Base-by-base conservation (phyloP, 2,888 invertebrate genomes). In the Conistra vaccinii region DNA sequence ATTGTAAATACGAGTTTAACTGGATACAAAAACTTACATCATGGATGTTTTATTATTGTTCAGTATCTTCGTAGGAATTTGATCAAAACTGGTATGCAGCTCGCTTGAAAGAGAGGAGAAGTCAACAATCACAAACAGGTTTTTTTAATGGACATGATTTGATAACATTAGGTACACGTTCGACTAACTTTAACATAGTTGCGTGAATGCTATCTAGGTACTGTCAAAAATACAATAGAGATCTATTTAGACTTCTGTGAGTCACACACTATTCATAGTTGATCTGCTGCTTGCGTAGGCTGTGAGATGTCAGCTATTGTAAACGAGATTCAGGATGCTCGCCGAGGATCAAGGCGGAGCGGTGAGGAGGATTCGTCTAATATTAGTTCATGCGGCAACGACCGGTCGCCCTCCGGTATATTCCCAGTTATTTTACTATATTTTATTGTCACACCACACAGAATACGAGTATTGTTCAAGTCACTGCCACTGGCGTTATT, bases 251-350 rank as follows among this genome's bases (percentile, higher is more conserved):
- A 61, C 26, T 55, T 51, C 17, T 55, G 58, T 80, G 68, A 73
- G 42, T 81, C 84, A 81, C 35, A 20, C 55, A 57, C 65, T 80
- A 74, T 84, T 68, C 60, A 69, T 63, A 69, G 48, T 45, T 69
- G 12, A 42, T 69, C 32, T 80, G 42, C 48, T 39, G 67, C 60
- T 63, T 55, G 39, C 55, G 66, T 84, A 29, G 80, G 45, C 42
- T 42, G 42, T 39, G 32, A 58, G 57, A 58, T 67, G 53, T 73
- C 58, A 55, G 32, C 69, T 63, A 58, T 67, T 66, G 53, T 62
- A 42, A 61, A 71, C 63, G 26, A 81, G 74, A 83, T 82, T 81
- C 82, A 84, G 83, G 89, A 89, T 89, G 39, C 39, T 2, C 26
- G 55, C 10, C 26, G 55, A 57, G 83, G n/a, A 77, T 35, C 17